Percentiles rank a stretch among this genome's conserved stretches.
Conservation (phyloP, 2,797 vertebrate genomes). For the Propithecus perrieri region DNA sequence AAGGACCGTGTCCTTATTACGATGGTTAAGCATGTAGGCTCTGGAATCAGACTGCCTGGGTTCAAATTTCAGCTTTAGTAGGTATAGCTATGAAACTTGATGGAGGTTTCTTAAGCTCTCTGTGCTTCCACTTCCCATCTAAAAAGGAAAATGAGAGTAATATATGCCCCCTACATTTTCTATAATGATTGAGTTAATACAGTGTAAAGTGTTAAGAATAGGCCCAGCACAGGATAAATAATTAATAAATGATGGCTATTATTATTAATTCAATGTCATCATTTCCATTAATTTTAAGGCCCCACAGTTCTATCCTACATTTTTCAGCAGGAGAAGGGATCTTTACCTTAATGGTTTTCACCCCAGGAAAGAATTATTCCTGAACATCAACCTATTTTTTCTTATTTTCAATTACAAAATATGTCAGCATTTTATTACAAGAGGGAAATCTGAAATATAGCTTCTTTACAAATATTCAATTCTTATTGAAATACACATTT, state of each 20-base stretch:
- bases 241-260: slow-evolving; percentile 7
- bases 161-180: not conserved
- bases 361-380: slow-evolving; percentile 3
- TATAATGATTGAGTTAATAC: not conserved
- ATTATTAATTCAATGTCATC: not conserved
- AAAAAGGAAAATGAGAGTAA: not conserved
- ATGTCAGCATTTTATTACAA: slow-evolving; percentile 16
- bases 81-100: not conserved
- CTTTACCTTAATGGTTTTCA: not conserved
- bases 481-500: not conserved
- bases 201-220: not conserved
- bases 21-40: not conserved
- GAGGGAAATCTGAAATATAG: not conserved
- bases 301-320: not conserved
- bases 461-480: not conserved
- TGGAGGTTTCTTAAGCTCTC: not conserved
- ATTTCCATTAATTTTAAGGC: not conserved
- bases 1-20: not conserved
- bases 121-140: not conserved
- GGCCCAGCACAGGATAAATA: not conserved
- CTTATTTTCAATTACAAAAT: slow-evolving; percentile 15
- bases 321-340: not conserved
- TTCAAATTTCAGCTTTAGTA: not conserved
- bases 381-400: slow-evolving; percentile 17
- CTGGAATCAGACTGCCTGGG: not conserved